Evolutionary conservation across 2,113 vertebrate genomes (phyloP).

Genomic region (Oreochromis spilurus): DNA sequence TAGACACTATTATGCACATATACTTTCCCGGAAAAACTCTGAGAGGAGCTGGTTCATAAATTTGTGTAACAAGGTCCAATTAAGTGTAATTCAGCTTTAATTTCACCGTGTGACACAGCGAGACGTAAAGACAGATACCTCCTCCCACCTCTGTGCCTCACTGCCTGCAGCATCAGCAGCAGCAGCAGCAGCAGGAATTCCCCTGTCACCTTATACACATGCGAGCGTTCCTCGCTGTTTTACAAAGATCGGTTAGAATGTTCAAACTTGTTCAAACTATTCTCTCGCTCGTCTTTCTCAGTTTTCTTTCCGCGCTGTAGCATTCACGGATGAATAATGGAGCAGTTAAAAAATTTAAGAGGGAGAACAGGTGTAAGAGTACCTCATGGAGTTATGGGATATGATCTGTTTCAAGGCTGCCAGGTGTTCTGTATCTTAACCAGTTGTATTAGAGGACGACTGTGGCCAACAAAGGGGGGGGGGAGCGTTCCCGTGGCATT

Average conservation of each 20-base stretch:
- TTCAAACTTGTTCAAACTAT: slow-evolving; percentile 12
- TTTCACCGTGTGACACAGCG: not conserved
- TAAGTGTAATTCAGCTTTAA: slow-evolving; percentile 1
- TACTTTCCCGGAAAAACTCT: not conserved
- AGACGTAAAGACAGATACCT: not conserved
- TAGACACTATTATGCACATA: not conserved
- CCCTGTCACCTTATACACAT: slow-evolving; percentile 59
- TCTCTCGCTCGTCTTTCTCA: not conserved
- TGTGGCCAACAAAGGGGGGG: not conserved
- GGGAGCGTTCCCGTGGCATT: not conserved
- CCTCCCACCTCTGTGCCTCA: not conserved
- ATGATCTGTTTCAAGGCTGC: slow-evolving; percentile 19
- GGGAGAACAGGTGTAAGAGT: slow-evolving; percentile 42
- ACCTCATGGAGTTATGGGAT: not conserved
- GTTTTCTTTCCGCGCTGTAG: not conserved
- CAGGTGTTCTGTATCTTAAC: not conserved
- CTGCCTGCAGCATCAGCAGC: slow-evolving; percentile 39
- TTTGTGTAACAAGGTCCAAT: not conserved
- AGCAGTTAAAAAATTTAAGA: slow-evolving; percentile 17
- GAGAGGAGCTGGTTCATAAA: not conserved
- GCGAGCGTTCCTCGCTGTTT: slow-evolving; percentile 12
- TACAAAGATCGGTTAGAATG: slow-evolving; percentile 9
- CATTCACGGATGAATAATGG: slow-evolving; percentile 35
- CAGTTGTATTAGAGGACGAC: not conserved
- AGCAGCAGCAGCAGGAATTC: slow-evolving; percentile 50